Percentiles rank a stretch among this genome's conserved stretches.
These are phyloP conservation scores for Tipula helvola DNA, from an alignment of 2,888 invertebrate species.

Conservation along the genomic window DNA sequence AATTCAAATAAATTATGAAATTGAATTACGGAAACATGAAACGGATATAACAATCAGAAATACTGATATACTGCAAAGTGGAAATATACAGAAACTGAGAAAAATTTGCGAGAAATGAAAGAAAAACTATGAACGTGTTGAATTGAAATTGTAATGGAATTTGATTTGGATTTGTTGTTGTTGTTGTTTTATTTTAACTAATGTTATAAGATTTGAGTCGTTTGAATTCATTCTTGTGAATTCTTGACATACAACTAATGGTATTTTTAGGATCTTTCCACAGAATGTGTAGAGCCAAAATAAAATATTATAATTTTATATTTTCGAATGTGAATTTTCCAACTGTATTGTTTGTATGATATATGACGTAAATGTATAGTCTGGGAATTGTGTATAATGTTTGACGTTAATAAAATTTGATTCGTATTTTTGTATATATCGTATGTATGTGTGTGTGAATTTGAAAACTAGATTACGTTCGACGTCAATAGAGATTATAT, in stretches of 20 bases:
- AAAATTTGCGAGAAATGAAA: neutral
- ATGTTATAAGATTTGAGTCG: neutral
- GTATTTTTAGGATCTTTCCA: neutral
- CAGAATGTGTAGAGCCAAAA: neutral
- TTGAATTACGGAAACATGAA: conserved; percentile 4
- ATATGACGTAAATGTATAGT: neutral
- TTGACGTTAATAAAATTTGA: neutral
- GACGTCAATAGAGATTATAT: neutral
- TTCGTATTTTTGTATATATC: neutral
- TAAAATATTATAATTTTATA: neutral
- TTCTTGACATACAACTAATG: neutral
- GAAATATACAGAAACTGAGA: neutral
- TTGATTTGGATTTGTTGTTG: neutral
- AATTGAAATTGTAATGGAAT: neutral
- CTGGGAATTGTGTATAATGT: neutral
- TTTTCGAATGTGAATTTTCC: neutral
- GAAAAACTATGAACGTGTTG: neutral
- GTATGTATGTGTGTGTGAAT: neutral
- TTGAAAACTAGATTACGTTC: neutral
- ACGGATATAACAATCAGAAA: neutral
- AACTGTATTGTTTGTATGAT: neutral
- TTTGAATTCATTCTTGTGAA: neutral
- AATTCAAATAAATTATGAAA: neutral
- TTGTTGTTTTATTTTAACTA: neutral
- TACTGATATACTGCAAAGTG: neutral